Percentiles rank a stretch among this genome's conserved stretches.
phyloP scores from a whole-genome alignment of 2,888 invertebrate genomes.

The Drosophila crucigera region DNA sequence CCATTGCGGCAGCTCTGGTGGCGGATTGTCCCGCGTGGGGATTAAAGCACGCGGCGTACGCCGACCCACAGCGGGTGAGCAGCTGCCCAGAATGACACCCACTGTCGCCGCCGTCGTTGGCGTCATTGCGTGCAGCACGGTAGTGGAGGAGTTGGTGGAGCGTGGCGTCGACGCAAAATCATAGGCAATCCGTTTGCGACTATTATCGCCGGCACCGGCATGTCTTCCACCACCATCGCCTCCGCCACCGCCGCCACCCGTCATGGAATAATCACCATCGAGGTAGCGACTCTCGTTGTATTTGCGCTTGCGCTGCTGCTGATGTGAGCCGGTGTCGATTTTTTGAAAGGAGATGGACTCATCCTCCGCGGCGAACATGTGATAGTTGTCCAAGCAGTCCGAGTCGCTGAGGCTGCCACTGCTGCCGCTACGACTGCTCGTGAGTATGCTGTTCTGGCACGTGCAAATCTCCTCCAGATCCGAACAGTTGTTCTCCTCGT shows the following conservation, averaged over 20 bases:
- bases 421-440: constrained; percentile 77
- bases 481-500: constrained; percentile 84
- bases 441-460: constrained; percentile 80
- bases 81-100: constrained; percentile 37
- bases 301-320: constrained; percentile 84
- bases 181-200: constrained; percentile 85
- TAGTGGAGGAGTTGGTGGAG: constrained; percentile 57
- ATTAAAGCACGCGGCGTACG: constrained; percentile 87
- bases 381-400: constrained; percentile 68
- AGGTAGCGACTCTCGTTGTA: constrained; percentile 82
- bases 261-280: constrained; percentile 71
- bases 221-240: constrained; percentile 9
- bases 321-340: constrained; percentile 37
- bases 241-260: constrained; percentile 48
- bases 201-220: constrained; percentile 64
- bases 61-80: constrained; percentile 72
- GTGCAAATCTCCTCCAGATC: constrained; percentile 85
- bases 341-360: constrained; percentile 22
- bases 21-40: constrained; percentile 92
- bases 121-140: constrained; percentile 50
- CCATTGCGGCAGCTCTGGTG: constrained; percentile 91
- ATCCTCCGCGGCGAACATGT: constrained; percentile 36
- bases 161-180: constrained; percentile 83
- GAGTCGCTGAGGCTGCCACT: constrained; percentile 79
- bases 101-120: constrained; percentile 47